Conservation (phyloP, 2,888 invertebrate species). For the Argynnis bischoffii region DNA sequence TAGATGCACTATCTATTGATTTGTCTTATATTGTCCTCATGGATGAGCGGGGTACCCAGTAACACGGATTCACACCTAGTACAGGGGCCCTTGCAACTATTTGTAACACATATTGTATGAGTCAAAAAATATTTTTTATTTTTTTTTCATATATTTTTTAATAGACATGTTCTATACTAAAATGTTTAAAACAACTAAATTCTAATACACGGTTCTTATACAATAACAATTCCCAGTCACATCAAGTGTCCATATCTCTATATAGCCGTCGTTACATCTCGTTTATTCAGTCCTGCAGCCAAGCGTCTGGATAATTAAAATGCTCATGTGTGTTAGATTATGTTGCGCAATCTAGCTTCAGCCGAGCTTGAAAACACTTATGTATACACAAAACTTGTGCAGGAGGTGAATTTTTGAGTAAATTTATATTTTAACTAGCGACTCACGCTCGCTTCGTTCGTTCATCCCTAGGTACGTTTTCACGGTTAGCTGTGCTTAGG, state of each 20-base stretch:
- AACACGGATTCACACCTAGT: no score
- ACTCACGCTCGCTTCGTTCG: no score
- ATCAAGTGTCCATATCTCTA: conserved; percentile 39
- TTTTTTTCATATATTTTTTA: no score
- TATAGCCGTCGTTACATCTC: conserved; percentile 39
- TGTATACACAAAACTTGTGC: conserved; percentile 1
- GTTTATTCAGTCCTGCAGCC: conserved; percentile 50
- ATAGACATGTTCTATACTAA: no score
- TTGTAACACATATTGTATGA: no score
- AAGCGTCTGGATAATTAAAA: conserved; percentile 53
- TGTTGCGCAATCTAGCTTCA: conserved; percentile 23
- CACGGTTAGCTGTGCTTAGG: no score
- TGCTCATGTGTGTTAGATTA: conserved; percentile 37
- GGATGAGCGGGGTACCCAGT: no score
- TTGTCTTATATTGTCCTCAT: no score
- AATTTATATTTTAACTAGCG: not conserved
- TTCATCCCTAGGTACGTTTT: no score
- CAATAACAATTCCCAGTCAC: conserved; percentile 4
- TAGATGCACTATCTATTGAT: no score
- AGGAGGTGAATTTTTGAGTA: not conserved
- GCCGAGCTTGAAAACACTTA: conserved; percentile 18
- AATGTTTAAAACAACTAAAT: not conserved
- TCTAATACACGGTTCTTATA: not conserved
- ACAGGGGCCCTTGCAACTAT: no score
- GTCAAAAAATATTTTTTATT: no score